A percentile compares a stretch with the other conserved stretches of the same genome.
These are phyloP conservation scores for Gadus macrocephalus DNA, from an alignment of 2,113 vertebrate genomes.

Conservation along the genomic window DNA sequence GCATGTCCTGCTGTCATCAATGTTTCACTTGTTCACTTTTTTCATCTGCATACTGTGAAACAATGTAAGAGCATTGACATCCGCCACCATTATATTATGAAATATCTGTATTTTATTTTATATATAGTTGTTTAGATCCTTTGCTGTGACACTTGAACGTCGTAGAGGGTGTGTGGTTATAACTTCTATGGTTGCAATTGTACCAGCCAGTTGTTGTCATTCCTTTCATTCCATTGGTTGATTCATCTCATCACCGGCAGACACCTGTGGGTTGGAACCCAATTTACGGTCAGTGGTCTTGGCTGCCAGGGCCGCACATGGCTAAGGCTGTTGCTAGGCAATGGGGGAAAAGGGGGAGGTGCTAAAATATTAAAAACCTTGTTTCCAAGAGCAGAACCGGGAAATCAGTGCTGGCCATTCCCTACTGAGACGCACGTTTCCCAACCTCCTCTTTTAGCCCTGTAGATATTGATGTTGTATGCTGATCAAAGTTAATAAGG, in stretches of 20 bases:
- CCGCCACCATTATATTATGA: background rate
- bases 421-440: conserved; percentile 38
- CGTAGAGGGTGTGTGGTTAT: conserved; percentile 31
- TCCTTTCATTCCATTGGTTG: conserved; percentile 38
- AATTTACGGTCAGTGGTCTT: conserved; percentile 33
- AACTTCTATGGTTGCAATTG: conserved; percentile 27
- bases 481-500: conserved; percentile 31
- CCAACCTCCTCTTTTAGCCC: background rate
- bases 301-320: conserved; percentile 14
- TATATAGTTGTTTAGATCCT: conserved; percentile 18
- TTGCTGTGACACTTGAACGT: conserved; percentile 24
- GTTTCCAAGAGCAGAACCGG: background rate
- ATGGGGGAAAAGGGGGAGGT: conserved; percentile 38
- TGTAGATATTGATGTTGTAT: background rate
- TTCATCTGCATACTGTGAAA: background rate
- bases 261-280: conserved; percentile 34
- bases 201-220: conserved; percentile 34
- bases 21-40: background rate
- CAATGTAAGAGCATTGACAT: too few relatives aligned
- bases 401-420: conserved; percentile 26
- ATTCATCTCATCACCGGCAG: conserved; percentile 20
- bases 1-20: background rate
- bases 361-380: conserved; percentile 38
- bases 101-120: background rate
- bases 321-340: conserved; percentile 56